Evolutionary conservation across 2,797 vertebrate genomes (phyloP), one percentile per base, ranked within the genome.

Genomic region (Anniella stebbinsi): DNA sequence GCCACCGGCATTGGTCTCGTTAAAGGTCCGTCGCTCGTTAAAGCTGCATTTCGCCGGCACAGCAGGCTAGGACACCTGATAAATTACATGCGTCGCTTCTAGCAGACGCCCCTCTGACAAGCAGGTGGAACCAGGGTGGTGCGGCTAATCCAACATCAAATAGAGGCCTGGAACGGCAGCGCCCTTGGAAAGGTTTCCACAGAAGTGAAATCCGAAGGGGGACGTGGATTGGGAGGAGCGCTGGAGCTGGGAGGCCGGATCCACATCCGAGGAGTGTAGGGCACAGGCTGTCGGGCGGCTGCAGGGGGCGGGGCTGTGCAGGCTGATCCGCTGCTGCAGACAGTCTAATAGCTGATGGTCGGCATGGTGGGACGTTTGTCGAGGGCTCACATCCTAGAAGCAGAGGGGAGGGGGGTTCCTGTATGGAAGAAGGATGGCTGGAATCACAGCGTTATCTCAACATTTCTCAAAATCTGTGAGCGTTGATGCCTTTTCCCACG

Each of bases 1-100:
- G 60, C 63, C 82, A 57, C 82, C 18, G 13, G 73, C 75, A 2
- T 51, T 69, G 12, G 45, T 41, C 72, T 84, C 15, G 38, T 69
- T 76, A 89, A 84, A 89, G 73, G 81, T 69, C 60, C 60, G 6
- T 17, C 2, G 25, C 81, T 78, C 23, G 12, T 84, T 84, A 85
- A 21, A 51, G 60, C 60, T 77, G 72, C 60, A 33, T 84, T 77
- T 89, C 81, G 21, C 63, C 30, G 88, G 73, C 81, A 33, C 73
- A 54, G 73, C 73, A 48, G 70, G 87, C 28, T 0, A n/a, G 70
- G 30, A 28, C 54, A 69, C 60, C 72, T 89, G 81, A 69, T 89
- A 67, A 77, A 84, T 89, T 84, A 89, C 60, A 48, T 1, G 18
- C 25, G 4, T 15, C 36, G 17, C 10, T 15, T 12, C 1, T 1